Conservation (phyloP, 2,797 vertebrate genomes). For the Onychomys leucogaster region DNA sequence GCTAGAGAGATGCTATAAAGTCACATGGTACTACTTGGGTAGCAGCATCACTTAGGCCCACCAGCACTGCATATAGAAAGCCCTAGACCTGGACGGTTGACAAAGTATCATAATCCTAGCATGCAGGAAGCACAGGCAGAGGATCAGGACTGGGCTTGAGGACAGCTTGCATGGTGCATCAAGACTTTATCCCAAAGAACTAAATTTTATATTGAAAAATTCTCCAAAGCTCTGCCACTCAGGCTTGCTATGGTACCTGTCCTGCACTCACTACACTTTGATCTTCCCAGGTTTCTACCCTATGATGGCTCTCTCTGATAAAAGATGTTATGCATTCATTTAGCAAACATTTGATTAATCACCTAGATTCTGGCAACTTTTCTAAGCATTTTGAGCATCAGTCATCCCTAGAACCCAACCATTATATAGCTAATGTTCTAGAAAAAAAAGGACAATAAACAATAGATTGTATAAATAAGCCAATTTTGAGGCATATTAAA, state of each 20-base stretch:
- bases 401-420: neutral
- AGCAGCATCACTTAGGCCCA: neutral
- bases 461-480: neutral
- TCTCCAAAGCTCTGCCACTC: neutral
- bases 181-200: neutral
- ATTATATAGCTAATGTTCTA: neutral
- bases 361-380: neutral
- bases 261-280: neutral
- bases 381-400: conserved; percentile 16
- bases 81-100: neutral
- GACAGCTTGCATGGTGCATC: neutral
- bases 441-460: neutral
- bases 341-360: neutral
- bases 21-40: neutral
- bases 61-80: neutral
- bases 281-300: neutral
- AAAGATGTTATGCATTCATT: neutral
- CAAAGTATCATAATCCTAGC: neutral
- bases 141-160: neutral
- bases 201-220: neutral
- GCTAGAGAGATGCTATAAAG: neutral
- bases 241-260: neutral
- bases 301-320: neutral
- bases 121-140: neutral
- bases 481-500: neutral